A percentile compares a stretch with the other conserved stretches of the same genome.
Conservation (phyloP, 2,888 invertebrate genomes). For the Aromia moschata region DNA sequence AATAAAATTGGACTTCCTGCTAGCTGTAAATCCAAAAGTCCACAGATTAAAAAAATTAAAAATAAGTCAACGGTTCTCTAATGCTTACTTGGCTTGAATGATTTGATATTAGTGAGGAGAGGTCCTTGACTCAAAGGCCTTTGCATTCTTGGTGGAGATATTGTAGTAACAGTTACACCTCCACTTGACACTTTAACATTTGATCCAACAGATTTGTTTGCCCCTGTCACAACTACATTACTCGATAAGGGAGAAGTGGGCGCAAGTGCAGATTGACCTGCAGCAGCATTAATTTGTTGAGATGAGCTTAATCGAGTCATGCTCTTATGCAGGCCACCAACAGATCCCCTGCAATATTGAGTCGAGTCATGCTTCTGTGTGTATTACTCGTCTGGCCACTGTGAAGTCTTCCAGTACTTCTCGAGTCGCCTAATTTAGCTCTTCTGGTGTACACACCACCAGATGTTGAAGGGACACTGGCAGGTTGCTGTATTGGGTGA, state of each 20-base stretch:
- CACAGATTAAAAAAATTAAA: neutral
- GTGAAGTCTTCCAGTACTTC: conserved; percentile 78
- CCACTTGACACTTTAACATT: conserved; percentile 65
- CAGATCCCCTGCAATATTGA: conserved; percentile 79
- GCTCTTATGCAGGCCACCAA: conserved; percentile 82
- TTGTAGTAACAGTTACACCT: conserved; percentile 74
- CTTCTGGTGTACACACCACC: conserved; percentile 67
- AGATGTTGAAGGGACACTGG: conserved; percentile 43
- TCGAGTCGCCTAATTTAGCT: conserved; percentile 77
- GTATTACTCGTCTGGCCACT: conserved; percentile 76
- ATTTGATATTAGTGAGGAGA: conserved; percentile 54
- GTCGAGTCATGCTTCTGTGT: conserved; percentile 80
- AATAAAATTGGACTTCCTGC: conserved; percentile 36
- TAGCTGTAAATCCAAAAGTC: conserved; percentile 25
- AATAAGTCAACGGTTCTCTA: too few species aligned
- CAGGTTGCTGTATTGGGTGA: conserved; percentile 33
- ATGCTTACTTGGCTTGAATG: conserved; percentile 53
- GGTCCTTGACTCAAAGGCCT: conserved; percentile 68
- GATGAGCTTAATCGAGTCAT: conserved; percentile 84
- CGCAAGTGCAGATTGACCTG: conserved; percentile 49
- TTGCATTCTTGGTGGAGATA: conserved; percentile 65
- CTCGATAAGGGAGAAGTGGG: conserved; percentile 62
- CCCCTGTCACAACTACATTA: conserved; percentile 65
- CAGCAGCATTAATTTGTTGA: conserved; percentile 69
- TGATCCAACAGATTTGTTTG: conserved; percentile 66